phyloP scores from a whole-genome alignment of 92 coral and sea anemone genomes.

The Epizoanthus stellaris region DNA sequence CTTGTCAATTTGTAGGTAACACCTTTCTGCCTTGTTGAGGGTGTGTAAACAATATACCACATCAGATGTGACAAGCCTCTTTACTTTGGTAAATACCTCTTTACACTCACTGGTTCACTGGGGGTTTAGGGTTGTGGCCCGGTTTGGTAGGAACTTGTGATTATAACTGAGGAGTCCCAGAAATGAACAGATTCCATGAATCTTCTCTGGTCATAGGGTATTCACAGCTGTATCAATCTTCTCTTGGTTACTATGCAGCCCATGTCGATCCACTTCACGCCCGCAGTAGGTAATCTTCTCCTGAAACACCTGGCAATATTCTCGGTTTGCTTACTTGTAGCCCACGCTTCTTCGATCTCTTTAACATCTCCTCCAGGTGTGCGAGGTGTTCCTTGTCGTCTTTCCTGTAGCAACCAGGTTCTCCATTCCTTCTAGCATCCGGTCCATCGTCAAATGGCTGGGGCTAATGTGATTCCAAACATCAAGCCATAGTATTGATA shows the following conservation, averaged over 20 bases:
- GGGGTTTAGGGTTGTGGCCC: constrained; percentile 52
- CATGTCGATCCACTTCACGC: constrained; percentile 46
- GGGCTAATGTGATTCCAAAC: no score
- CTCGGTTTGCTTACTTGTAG: constrained; percentile 54
- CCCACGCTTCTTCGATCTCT: constrained; percentile 48
- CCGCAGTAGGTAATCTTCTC: constrained; percentile 48
- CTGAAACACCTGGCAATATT: neutral
- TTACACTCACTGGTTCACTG: constrained; percentile 2
- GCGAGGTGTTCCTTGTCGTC: constrained; percentile 60
- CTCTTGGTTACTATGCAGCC: constrained; percentile 60
- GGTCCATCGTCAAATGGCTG: no score
- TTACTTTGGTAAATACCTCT: no score
- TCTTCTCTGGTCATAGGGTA: constrained; percentile 51
- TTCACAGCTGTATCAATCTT: constrained; percentile 48
- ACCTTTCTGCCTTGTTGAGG: constrained; percentile 40
- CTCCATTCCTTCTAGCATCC: no score
- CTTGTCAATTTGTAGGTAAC: constrained; percentile 65
- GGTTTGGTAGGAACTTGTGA: constrained; percentile 63
- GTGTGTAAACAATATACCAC: constrained; percentile 55
- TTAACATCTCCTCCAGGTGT: constrained; percentile 53
- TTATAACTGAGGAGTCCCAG: constrained; percentile 58
- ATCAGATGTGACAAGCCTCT: neutral
- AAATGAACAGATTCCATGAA: constrained; percentile 56
- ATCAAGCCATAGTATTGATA: no score
- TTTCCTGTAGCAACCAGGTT: constrained; percentile 48